These are phyloP conservation scores for Lethrus apterus DNA, from an alignment of 1,140 invertebrate species.

Conservation along the genomic window DNA sequence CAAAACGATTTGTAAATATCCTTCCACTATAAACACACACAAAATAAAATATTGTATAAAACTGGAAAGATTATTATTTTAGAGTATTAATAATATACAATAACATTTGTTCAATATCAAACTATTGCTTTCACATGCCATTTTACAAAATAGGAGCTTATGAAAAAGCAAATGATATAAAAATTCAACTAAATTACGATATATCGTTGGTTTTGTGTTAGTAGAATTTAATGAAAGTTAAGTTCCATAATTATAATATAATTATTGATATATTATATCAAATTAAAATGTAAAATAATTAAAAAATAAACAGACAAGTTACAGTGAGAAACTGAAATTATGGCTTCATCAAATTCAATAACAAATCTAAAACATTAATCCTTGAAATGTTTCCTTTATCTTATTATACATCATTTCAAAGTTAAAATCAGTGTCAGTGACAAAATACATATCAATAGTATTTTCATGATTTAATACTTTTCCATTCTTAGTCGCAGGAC, in stretches of 20 bases:
- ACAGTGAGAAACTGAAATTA: too few species aligned
- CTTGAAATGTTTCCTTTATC: too few species aligned
- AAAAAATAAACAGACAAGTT: background rate
- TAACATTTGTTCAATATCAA: constrained; percentile 6
- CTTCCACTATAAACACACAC: constrained; percentile 1
- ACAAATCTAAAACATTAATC: too few species aligned
- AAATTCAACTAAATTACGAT: too few species aligned
- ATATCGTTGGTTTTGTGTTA: too few species aligned
- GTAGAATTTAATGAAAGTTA: constrained; percentile 18
- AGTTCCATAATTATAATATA: constrained; percentile 7
- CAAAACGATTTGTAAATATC: constrained; percentile 3
- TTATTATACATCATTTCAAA: too few species aligned
- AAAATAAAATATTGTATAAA: constrained; percentile 1
- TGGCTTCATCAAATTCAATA: too few species aligned
- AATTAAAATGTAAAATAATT: background rate
- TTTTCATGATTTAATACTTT: too few species aligned
- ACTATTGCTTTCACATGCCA: constrained; percentile 5
- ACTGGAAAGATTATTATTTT: constrained; percentile 14
- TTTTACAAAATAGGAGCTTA: background rate
- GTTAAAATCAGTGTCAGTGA: too few species aligned
- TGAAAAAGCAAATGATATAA: background rate
- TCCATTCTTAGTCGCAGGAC: too few species aligned
- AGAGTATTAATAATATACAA: constrained; percentile 4
- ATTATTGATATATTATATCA: background rate
- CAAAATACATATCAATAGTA: too few species aligned